Percentiles rank a stretch among this genome's conserved stretches.
phyloP scores from a whole-genome alignment of 2,113 vertebrate genomes.

The Deroptyus accipitrinus region DNA sequence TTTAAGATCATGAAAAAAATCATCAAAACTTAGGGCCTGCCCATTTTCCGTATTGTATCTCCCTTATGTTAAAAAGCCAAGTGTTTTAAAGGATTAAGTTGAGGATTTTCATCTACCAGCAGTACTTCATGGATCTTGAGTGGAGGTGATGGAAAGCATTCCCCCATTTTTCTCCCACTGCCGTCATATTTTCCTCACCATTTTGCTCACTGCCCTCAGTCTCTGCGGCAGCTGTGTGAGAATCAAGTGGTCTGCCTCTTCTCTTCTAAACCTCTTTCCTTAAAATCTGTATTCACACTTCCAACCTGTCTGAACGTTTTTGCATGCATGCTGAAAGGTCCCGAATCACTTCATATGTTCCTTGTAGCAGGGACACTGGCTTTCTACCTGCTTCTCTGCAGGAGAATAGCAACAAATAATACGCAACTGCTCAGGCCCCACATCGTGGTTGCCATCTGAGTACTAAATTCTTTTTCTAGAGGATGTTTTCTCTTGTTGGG shows the following conservation, averaged over 20 bases:
- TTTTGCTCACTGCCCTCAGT: not conserved
- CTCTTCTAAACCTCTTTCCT: not conserved
- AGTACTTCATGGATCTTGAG: not conserved
- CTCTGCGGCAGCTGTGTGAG: not conserved
- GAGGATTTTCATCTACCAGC: not conserved
- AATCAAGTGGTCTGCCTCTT: not conserved
- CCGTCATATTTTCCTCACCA: not conserved
- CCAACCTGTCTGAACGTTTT: not conserved
- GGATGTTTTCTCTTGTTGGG: constrained; percentile 9
- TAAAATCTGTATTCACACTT: not conserved
- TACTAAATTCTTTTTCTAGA: not conserved
- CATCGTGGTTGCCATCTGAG: not conserved
- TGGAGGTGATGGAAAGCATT: not conserved
- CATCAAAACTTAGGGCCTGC: not conserved
- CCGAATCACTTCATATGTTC: not conserved
- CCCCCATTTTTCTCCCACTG: not conserved
- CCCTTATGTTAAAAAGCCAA: not conserved
- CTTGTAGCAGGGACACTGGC: not conserved
- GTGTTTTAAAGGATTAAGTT: not conserved
- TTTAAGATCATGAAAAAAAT: not conserved
- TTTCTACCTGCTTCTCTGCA: not conserved
- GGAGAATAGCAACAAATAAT: not conserved
- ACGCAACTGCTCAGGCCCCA: not conserved
- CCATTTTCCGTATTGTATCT: not conserved
- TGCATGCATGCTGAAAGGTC: not conserved